phyloP scores from a whole-genome alignment of 1,140 invertebrate genomes.

The Cotesia typhae region DNA sequence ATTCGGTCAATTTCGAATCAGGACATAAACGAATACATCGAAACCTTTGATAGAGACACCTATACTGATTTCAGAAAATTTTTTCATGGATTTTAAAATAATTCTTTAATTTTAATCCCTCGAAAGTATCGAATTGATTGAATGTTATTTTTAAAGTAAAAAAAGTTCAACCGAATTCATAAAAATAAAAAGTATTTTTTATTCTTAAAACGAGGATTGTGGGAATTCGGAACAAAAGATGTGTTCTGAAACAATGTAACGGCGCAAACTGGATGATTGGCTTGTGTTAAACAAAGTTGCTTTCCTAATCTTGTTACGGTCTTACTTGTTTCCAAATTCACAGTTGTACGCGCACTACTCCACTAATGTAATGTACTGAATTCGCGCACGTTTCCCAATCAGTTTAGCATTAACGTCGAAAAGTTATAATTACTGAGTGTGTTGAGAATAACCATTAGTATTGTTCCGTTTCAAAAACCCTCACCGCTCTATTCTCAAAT shows the following conservation, averaged over 20 bases:
- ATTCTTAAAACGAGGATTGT: neutral
- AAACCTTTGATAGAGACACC: too few relatives aligned
- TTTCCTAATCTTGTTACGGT: slow-evolving; percentile 58
- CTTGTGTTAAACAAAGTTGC: slow-evolving; percentile 58
- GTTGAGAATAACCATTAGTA: slow-evolving; percentile 55
- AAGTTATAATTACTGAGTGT: slow-evolving; percentile 59
- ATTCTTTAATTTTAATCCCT: too few relatives aligned
- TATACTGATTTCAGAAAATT: too few relatives aligned
- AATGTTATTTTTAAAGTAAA: too few relatives aligned
- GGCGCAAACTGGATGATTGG: slow-evolving; percentile 55
- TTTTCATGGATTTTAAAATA: too few relatives aligned
- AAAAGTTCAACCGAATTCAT: too few relatives aligned
- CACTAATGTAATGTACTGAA: neutral
- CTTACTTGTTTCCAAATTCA: slow-evolving; percentile 54
- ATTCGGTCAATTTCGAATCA: too few relatives aligned
- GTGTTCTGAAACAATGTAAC: slow-evolving; percentile 41
- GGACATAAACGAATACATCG: too few relatives aligned
- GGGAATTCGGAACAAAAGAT: neutral
- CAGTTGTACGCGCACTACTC: slow-evolving; percentile 34
- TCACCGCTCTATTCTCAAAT: neutral
- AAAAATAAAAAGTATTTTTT: too few relatives aligned
- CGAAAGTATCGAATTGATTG: too few relatives aligned
- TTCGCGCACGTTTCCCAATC: slow-evolving; percentile 51
- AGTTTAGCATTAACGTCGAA: slow-evolving; percentile 56
- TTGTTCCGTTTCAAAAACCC: slow-evolving; percentile 38